Evolutionary conservation across 2,113 vertebrate genomes (phyloP).

Genomic region (Bungarus multicinctus): DNA sequence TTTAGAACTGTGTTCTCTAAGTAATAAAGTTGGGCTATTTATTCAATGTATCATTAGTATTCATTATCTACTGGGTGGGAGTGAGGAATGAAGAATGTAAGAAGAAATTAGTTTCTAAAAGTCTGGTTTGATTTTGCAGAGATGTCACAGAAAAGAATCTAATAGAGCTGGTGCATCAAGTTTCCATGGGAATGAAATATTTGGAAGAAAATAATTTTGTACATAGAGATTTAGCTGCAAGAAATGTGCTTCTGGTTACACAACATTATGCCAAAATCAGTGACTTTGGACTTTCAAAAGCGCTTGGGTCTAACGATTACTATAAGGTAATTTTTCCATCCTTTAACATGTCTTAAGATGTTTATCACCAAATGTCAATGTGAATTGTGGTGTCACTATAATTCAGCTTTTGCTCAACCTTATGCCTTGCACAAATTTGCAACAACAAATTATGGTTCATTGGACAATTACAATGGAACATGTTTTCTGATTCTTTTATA

Average conservation of each 20-base stretch:
- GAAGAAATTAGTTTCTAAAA: constrained; percentile 20
- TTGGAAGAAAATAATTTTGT: constrained; percentile 95
- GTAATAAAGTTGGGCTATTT: background rate
- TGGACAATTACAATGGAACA: background rate
- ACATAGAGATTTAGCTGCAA: constrained; percentile 93
- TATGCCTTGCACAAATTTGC: background rate
- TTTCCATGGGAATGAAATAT: constrained; percentile 98
- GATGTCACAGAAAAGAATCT: constrained; percentile 85
- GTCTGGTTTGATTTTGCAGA: constrained; percentile 67
- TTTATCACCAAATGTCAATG: background rate
- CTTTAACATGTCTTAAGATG: background rate
- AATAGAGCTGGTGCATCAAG: constrained; percentile 94
- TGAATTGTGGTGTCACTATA: background rate
- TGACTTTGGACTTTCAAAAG: constrained; percentile 98
- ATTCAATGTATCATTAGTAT: background rate
- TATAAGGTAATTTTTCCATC: constrained; percentile 74
- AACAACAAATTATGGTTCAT: background rate
- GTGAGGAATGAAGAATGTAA: background rate
- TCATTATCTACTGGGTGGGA: background rate
- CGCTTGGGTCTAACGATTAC: constrained; percentile 83
- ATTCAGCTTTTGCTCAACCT: background rate
- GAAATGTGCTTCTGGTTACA: constrained; percentile 93
- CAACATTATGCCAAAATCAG: constrained; percentile 99
- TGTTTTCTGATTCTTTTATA: background rate
- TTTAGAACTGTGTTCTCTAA: background rate